Conservation (phyloP, 2,888 invertebrate genomes). For the Cyclophora punctaria region DNA sequence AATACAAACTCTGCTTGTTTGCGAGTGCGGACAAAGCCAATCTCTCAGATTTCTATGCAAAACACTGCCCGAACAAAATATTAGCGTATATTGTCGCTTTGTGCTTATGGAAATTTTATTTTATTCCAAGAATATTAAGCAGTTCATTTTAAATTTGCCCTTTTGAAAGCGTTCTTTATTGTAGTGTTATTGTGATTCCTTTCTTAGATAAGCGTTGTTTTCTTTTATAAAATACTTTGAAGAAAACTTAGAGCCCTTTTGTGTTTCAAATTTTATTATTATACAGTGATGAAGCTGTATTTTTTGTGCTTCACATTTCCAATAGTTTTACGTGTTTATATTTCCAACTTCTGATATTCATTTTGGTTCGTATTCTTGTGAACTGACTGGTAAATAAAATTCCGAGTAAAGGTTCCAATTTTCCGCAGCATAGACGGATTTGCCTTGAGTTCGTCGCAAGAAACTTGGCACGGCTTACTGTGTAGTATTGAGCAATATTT, state of each 20-base stretch:
- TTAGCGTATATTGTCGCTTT: conserved; percentile 51
- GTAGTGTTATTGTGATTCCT: conserved; percentile 5
- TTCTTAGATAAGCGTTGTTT: neutral
- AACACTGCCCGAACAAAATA: conserved; percentile 54
- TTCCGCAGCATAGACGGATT: conserved; percentile 41
- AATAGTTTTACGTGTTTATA: too few species aligned
- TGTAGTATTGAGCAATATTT: conserved; percentile 32
- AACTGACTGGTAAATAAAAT: conserved; percentile 35
- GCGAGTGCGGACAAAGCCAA: conserved; percentile 58
- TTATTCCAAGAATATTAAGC: conserved; percentile 23
- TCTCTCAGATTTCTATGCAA: conserved; percentile 57
- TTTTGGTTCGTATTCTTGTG: conserved; percentile 5
- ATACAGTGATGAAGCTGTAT: too few species aligned
- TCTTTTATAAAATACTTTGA: neutral
- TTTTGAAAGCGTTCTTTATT: conserved; percentile 9
- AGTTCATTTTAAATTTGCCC: conserved; percentile 16
- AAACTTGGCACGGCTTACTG: conserved; percentile 39
- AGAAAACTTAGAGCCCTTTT: too few species aligned
- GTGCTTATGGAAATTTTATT: conserved; percentile 53
- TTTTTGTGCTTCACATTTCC: too few species aligned
- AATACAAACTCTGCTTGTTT: conserved; percentile 51
- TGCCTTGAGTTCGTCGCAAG: conserved; percentile 28
- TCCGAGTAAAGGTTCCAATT: conserved; percentile 37
- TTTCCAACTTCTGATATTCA: too few species aligned
- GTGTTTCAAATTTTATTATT: too few species aligned